These are phyloP conservation scores for Scaptodrosophila latifasciaeformis DNA, from an alignment of 2,888 invertebrate genomes.

Conservation along the genomic window DNA sequence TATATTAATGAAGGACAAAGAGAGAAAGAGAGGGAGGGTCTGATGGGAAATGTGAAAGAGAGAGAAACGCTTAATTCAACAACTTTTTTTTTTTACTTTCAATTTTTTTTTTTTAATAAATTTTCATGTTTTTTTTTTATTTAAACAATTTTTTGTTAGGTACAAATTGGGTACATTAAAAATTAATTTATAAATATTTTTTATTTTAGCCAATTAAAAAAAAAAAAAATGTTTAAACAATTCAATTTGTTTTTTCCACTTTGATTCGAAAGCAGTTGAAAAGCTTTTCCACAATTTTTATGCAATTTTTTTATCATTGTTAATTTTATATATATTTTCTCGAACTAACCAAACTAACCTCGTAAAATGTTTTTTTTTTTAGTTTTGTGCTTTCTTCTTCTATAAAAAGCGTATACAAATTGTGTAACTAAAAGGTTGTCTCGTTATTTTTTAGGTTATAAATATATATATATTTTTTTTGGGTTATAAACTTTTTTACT, in stretches of 20 bases:
- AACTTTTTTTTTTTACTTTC: conserved; percentile 45
- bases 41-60: conserved; percentile 9
- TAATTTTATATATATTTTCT: too few species aligned
- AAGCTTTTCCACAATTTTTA: conserved; percentile 37
- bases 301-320: conserved; percentile 4
- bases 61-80: conserved; percentile 61
- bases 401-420: too few species aligned
- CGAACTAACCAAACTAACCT: too few species aligned
- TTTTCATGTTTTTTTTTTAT: conserved; percentile 21
- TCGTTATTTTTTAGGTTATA: too few species aligned
- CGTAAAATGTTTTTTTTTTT: too few species aligned
- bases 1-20: too few species aligned
- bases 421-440: too few species aligned
- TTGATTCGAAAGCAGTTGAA: conserved; percentile 38
- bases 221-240: conserved; percentile 29
- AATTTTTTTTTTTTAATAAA: conserved; percentile 18
- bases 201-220: conserved; percentile 45
- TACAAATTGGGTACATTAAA: conserved; percentile 41
- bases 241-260: conserved; percentile 8
- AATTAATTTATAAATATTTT: too few species aligned
- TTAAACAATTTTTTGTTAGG: conserved; percentile 14
- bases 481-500: too few species aligned
- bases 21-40: too few species aligned
- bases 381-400: too few species aligned
- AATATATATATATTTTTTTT: too few species aligned